Percentiles rank a stretch among this genome's conserved stretches.
Conservation (phyloP, 2,113 vertebrate genomes). For the Xerus inauris region DNA sequence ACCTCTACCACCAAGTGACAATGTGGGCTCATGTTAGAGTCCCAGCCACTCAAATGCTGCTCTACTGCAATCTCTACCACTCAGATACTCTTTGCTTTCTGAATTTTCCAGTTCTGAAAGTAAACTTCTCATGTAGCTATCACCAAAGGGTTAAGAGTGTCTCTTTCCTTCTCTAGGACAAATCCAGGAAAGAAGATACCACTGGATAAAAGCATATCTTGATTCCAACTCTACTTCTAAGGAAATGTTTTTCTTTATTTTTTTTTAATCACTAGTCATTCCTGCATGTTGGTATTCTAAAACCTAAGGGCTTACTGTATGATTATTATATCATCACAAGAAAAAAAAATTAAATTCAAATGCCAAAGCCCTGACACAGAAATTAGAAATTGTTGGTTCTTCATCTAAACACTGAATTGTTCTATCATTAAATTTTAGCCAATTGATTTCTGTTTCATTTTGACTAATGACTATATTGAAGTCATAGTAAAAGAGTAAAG, state of each 20-base stretch:
- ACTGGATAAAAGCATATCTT: neutral
- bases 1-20: neutral
- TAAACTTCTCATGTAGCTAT: neutral
- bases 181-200: neutral
- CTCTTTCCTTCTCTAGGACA: neutral
- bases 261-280: neutral
- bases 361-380: neutral
- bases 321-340: conserved; percentile 4
- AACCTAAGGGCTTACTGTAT: neutral
- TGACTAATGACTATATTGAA: conserved; percentile 22
- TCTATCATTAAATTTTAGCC: conserved; percentile 1
- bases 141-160: neutral
- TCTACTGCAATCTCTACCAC: neutral
- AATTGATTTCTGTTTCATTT: neutral
- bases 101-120: neutral
- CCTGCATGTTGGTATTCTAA: neutral
- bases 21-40: neutral
- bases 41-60: neutral
- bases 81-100: neutral
- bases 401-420: conserved; percentile 13
- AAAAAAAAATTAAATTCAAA: conserved; percentile 16
- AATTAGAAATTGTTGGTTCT: neutral
- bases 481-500: conserved; percentile 16
- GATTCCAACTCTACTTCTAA: neutral
- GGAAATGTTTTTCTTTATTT: neutral